Evolutionary conservation across 2,888 invertebrate species (phyloP).

Genomic region (Ametastegia equiseti): DNA sequence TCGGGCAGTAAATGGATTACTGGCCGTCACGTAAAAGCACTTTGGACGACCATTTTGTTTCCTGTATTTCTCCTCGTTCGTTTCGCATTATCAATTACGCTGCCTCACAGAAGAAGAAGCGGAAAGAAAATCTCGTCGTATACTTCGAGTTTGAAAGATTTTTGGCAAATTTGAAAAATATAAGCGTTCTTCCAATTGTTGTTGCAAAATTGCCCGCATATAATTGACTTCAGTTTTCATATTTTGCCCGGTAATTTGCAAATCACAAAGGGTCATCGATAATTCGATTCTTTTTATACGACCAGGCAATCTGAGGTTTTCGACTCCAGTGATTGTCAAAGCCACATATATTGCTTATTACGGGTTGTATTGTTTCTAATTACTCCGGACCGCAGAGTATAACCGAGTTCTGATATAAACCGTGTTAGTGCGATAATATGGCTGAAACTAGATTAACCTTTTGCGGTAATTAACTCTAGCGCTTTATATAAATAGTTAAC

Average conservation of each 20-base stretch:
- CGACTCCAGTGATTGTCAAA: no score
- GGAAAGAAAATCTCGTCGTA: no score
- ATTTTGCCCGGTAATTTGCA: no score
- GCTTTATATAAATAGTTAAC: background rate
- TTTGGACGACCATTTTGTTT: conserved; percentile 37
- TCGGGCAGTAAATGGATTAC: conserved; percentile 39
- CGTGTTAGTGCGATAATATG: background rate
- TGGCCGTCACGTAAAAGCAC: conserved; percentile 41
- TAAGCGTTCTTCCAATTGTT: no score
- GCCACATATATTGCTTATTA: no score
- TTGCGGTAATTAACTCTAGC: conserved; percentile 11
- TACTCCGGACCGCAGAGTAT: background rate
- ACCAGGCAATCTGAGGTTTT: no score
- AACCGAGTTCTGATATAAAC: background rate
- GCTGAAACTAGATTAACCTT: conserved; percentile 27
- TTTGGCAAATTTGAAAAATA: no score
- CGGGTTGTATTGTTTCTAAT: background rate
- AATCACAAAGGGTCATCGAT: no score
- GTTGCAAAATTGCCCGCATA: no score
- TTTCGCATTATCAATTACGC: conserved; percentile 1
- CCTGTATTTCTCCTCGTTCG: conserved; percentile 13
- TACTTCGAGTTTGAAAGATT: no score
- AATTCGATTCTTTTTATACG: no score
- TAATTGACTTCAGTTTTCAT: no score
- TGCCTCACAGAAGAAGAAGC: background rate